These are phyloP conservation scores for Danio tinwini DNA, from an alignment of 2,797 vertebrate species.

Conservation along the genomic window DNA sequence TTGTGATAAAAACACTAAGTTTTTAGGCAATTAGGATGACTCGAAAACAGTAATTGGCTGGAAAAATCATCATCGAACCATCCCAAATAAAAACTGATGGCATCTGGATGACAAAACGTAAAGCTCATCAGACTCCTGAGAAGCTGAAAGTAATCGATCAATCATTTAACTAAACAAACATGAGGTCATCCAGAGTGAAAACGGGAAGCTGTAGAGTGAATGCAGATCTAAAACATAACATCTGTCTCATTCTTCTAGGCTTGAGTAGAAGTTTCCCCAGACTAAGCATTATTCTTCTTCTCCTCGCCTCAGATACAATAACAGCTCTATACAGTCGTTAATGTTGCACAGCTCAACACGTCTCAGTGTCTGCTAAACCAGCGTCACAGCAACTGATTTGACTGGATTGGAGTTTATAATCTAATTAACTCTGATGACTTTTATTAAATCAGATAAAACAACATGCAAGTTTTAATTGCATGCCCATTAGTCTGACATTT, in stretches of 20 bases:
- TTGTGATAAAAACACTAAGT: background rate
- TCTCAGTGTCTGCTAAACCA: conserved; percentile 13
- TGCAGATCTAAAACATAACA: conserved; percentile 24
- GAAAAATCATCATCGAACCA: background rate
- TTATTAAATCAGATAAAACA: conserved; percentile 14
- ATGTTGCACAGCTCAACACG: conserved; percentile 27
- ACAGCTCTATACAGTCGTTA: conserved; percentile 33
- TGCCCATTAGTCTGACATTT: background rate
- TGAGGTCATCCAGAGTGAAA: conserved; percentile 19
- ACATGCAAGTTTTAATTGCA: background rate
- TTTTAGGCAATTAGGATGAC: background rate
- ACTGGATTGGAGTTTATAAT: conserved; percentile 6
- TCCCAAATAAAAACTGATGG: background rate
- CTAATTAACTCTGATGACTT: conserved; percentile 23
- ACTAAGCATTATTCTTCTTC: conserved; percentile 26
- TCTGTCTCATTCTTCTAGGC: conserved; percentile 24
- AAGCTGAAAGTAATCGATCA: background rate
- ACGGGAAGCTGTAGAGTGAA: conserved; percentile 8
- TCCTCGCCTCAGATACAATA: conserved; percentile 28
- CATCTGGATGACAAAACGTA: background rate
- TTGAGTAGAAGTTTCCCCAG: background rate
- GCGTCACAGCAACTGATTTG: conserved; percentile 4
- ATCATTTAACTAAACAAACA: conserved; percentile 18
- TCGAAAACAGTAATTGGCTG: background rate
- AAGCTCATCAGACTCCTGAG: background rate